Evolutionary conservation across 2,888 invertebrate genomes (phyloP), one percentile per base, ranked within the genome.

Genomic region (Apamea epomidion): DNA sequence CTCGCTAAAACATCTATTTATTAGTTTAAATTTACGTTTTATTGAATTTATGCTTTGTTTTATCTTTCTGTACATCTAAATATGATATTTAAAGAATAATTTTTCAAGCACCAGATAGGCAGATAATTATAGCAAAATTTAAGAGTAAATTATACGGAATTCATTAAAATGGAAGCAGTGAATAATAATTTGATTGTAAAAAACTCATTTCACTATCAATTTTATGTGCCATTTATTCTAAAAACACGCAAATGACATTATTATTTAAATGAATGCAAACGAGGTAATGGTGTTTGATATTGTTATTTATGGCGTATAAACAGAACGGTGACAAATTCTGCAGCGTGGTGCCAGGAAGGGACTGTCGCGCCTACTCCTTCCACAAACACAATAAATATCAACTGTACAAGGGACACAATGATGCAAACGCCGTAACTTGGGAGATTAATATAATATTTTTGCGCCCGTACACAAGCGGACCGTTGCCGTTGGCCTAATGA

Each of bases 401-500:
- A 86, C 88, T 92, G 91, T 92, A 95, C 93, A 93, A 92, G 93
- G 92, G 91, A 93, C 92, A 94, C 93, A 95, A 94, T 94, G 93
- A 93, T 93, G 91, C 93, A 92, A 91, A 92, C 91, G 92, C 88
- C 93, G 94, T 94, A 95, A 95, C 94, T 95, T 93, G 87, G 90
- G 92, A 94, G 94, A 95, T 96, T 96, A 95, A 95, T 95, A 94
- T 94, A 94, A 96, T 95, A 96, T 95, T 95, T 96, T 96, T 95
- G 93, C 94, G 93, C 92, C 90, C 90, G 93, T 92, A 94, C 94
- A 94, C 94, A 94, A 93, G 92, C 94, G 92, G 91, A 92, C 94
- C 92, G 93, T 94, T 94, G 93, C 94, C 92, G 93, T 93, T 94
- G 93, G 91, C 90, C 93, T 95, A 96, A 96, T 96, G 96, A 97